Base-by-base conservation (phyloP, 2,888 invertebrate genomes). In the Drosophila prolongata region DNA sequence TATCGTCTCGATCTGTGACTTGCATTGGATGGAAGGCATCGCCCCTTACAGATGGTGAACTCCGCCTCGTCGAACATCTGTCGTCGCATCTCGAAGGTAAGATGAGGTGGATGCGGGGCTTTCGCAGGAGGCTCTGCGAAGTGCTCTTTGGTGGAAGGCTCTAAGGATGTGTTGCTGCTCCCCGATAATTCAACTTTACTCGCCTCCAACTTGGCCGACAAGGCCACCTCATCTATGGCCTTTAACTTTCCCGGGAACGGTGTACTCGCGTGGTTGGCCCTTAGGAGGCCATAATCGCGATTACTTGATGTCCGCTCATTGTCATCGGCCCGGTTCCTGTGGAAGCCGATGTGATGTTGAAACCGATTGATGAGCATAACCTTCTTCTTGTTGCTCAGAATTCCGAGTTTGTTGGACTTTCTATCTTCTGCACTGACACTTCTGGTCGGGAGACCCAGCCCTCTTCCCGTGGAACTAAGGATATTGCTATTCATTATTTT, bases 1-100 rank as follows among this genome's bases (percentile, higher is more conserved):
- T 2, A 3, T 35, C 10, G 19, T 19, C 0, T 19, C 19, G 19
- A 19, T 19, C 19, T 19, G 19, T 19, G 19, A 19, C 19, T 19
- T 19, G 19, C 3, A 5, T 8, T 1, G 44, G 68, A 40, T 70
- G 70, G 37, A n/a, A 70, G 1, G 2, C 1, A 10, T 59, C 71
- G 50, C 8, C 70, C 70, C 55, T 70, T 70, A 46, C 69, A 70
- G 11, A 70, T 50, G 38, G 70, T 69, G 35, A 46, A 70, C 35
- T 70, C 70, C 3, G 44, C 69, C 14, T 44, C 6, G 44, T 70
- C 60, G 11, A 70, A 70, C 2, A 27, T 13, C 13, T 47, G 27
- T 8, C 46, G 46, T 8, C n/a, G 19, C 46, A 46, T 46, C 8
- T 27, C 9, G 5, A 46, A 46, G 9, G 46, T 24, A 24, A 24